Evolutionary conservation across 1,140 invertebrate species (phyloP), one percentile per base, ranked within the genome.

Genomic region (Cherax destructor): DNA sequence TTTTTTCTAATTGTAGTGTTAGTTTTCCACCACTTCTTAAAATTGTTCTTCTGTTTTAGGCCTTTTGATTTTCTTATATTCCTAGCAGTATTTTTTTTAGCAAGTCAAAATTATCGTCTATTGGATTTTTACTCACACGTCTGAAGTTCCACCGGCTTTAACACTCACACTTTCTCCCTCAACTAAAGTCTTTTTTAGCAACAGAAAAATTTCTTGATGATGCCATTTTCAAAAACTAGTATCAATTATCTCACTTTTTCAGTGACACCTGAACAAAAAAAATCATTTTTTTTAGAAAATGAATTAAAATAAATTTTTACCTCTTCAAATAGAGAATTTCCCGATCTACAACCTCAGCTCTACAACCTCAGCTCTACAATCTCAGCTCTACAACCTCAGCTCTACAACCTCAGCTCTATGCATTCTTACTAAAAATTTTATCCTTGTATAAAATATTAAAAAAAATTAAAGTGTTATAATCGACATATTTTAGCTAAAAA

Each of bases 111-210:
- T 83, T 65, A 83, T 50, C 50, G 81, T 83, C 59, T 49, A 59
- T 83, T 83, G 9, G 81, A 50, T 59, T 83, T 83, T 83, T 52
- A 83, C 81, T 83, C 10, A 83, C 81, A 83, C 81, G 81, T 56
- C 49, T 83, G 11, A 83, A 83, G 49, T 83, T 59, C 9, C 59
- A 24, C 49, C 81, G 59, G 30, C 50, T 56, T 83, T 72, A 59
- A 47, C 83, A 13, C 24, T 65, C 83, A 85, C 24, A 50, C 30
- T 85, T 85, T 69, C 61, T 13, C 83, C 59, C 30, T 74, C 56
- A 59, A 7, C 11, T 59, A 59, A 59, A 59, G 6, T 59, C 56
- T 59, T 59, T 13, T 59, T 59, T n/a, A n/a, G 56, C 56, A 59
- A 59, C 56, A 59, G 11, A 59, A 59, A 59, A 59, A 59, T 65